Conservation (phyloP, 2,888 invertebrate genomes). For the Cataglyphis albicans region DNA sequence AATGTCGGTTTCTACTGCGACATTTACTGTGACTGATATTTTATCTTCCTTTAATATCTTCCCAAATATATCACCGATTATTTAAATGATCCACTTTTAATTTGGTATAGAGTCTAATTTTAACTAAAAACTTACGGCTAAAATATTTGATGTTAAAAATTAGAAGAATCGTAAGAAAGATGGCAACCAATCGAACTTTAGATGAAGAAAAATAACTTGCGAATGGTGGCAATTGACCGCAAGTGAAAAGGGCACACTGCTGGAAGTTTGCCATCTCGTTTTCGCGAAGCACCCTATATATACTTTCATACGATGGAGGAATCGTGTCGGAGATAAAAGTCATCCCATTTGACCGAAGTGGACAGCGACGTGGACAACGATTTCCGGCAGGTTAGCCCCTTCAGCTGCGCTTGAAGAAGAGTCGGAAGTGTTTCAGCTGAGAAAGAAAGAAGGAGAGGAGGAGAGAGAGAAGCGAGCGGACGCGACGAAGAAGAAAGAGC, state of each 20-base stretch:
- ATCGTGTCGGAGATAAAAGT: conserved; percentile 41
- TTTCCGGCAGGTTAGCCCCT: conserved; percentile 30
- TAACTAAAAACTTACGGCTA: not conserved
- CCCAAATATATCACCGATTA: not conserved
- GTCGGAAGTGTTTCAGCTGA: conserved; percentile 12
- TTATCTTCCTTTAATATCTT: not conserved
- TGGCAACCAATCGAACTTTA: not conserved
- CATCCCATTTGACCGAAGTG: conserved; percentile 12
- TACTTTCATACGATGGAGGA: not conserved
- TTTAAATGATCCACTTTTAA: conserved; percentile 14
- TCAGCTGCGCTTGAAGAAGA: conserved; percentile 15
- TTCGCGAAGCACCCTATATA: not conserved
- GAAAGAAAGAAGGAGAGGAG: not conserved
- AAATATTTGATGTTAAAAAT: conserved; percentile 6
- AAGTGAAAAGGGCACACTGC: not conserved
- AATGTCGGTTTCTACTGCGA: conserved; percentile 45
- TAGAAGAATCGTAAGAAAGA: not conserved
- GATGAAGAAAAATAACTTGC: conserved; percentile 14
- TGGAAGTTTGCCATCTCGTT: not conserved
- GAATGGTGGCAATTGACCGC: conserved; percentile 28
- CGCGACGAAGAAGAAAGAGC: not conserved
- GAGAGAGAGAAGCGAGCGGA: not conserved
- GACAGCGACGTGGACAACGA: conserved; percentile 26
- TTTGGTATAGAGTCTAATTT: not conserved
- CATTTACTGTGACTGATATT: conserved; percentile 23